phyloP scores from a whole-genome alignment of 2,888 invertebrate genomes.

The Thereva unica region DNA sequence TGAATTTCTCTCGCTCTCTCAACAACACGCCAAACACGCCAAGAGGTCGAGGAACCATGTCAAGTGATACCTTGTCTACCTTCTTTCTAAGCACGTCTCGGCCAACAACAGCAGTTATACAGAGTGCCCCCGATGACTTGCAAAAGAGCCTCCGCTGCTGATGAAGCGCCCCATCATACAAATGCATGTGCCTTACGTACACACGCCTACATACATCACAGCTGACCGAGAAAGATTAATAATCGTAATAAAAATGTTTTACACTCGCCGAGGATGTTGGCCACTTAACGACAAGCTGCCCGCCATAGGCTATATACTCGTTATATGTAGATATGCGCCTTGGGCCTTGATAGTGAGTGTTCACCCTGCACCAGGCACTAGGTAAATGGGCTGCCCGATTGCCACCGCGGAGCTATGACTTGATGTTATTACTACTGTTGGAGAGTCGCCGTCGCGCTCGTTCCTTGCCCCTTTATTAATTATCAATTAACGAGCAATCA shows the following conservation, averaged over 20 bases:
- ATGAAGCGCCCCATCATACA: constrained; percentile 13
- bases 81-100: constrained; percentile 9
- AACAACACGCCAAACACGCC: neutral
- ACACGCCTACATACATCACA: neutral
- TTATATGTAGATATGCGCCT: too few species aligned
- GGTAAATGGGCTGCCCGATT: constrained; percentile 8
- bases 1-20: neutral
- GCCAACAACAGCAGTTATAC: neutral
- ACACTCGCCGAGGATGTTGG: neutral
- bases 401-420: neutral
- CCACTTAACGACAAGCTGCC: too few species aligned
- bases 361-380: constrained; percentile 7
- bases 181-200: neutral
- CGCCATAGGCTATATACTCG: too few species aligned
- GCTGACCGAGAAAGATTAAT: neutral
- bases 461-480: constrained; percentile 37
- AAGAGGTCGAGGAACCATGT: constrained; percentile 10
- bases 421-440: neutral
- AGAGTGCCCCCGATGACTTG: constrained; percentile 11
- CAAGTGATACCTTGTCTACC: neutral
- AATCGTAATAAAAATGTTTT: neutral
- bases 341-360: neutral
- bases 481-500: constrained; percentile 40
- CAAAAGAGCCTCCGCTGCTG: constrained; percentile 7
- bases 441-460: constrained; percentile 8